phyloP scores from a whole-genome alignment of 2,888 invertebrate genomes.

The Synanthedon andrenaeformis region DNA sequence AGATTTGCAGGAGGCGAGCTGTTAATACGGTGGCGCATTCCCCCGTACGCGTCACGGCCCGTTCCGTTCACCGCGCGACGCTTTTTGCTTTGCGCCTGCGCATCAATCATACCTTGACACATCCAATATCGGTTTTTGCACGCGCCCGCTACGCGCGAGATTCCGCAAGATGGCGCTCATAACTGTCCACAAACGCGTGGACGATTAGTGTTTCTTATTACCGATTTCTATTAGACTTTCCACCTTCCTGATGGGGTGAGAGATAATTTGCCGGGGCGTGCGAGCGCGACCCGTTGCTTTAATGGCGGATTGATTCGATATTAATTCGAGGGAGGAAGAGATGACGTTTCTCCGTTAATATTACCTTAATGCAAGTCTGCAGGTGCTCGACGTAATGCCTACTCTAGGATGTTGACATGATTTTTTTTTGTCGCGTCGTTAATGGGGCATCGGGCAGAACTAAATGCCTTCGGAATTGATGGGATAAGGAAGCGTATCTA shows the following conservation, averaged over 20 bases:
- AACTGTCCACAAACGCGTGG: constrained; percentile 48
- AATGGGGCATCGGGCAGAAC: not conserved
- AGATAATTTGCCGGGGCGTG: constrained; percentile 63
- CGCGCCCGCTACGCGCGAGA: constrained; percentile 28
- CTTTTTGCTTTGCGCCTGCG: constrained; percentile 46
- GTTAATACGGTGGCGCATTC: constrained; percentile 15
- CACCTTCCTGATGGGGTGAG: constrained; percentile 64
- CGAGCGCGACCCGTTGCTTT: constrained; percentile 58
- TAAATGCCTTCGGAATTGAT: not conserved
- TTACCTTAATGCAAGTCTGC: constrained; percentile 24
- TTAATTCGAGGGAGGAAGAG: constrained; percentile 54
- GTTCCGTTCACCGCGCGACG: constrained; percentile 46
- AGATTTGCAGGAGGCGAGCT: not conserved
- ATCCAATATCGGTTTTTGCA: constrained; percentile 66
- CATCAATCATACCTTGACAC: constrained; percentile 68
- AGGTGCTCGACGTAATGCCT: constrained; percentile 15
- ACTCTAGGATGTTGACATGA: constrained; percentile 20
- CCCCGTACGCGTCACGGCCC: constrained; percentile 37
- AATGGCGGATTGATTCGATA: constrained; percentile 67
- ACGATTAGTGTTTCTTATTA: constrained; percentile 65
- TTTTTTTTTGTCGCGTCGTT: not conserved
- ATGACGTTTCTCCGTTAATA: constrained; percentile 39
- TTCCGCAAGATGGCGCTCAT: constrained; percentile 41
- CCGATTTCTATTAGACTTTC: constrained; percentile 68
- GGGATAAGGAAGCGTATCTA: not conserved